These are phyloP conservation scores for Anableps anableps DNA, from an alignment of 2,797 vertebrate species.

Conservation along the genomic window DNA sequence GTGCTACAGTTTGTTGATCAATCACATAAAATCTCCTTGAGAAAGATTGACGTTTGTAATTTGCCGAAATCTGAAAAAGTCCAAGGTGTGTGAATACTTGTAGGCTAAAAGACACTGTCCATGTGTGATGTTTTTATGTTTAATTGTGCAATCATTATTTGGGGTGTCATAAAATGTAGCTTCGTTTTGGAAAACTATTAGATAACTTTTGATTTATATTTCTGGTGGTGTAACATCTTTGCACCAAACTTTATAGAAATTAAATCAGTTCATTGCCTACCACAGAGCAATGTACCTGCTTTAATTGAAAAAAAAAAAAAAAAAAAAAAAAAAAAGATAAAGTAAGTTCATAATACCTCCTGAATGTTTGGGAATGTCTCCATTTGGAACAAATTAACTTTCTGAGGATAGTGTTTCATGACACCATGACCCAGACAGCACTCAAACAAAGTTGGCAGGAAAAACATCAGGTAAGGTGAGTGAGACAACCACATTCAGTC, in stretches of 20 bases:
- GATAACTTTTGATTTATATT: neutral
- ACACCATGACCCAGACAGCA: constrained; percentile 14
- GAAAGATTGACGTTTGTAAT: neutral
- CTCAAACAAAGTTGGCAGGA: constrained; percentile 35
- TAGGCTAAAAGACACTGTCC: neutral
- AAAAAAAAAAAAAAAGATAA: neutral
- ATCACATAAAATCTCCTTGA: neutral
- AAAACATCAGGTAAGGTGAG: constrained; percentile 46
- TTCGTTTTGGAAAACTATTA: neutral
- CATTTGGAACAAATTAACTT: constrained; percentile 21
- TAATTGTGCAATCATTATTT: neutral
- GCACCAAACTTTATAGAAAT: neutral
- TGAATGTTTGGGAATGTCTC: constrained; percentile 9
- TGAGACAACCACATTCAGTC: constrained; percentile 45
- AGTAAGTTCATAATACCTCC: constrained; percentile 1
- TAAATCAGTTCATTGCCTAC: neutral
- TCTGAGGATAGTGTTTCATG: constrained; percentile 26
- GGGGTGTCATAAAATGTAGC: neutral
- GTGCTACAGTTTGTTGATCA: neutral
- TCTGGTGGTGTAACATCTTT: neutral
- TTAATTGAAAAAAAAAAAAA: neutral
- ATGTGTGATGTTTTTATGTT: neutral
- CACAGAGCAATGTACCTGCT: neutral
- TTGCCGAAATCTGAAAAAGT: neutral
- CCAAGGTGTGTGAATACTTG: neutral